Evolutionary conservation across 1,140 invertebrate genomes (phyloP), one percentile per base, ranked within the genome.

Genomic region (Sarcophaga bullata): DNA sequence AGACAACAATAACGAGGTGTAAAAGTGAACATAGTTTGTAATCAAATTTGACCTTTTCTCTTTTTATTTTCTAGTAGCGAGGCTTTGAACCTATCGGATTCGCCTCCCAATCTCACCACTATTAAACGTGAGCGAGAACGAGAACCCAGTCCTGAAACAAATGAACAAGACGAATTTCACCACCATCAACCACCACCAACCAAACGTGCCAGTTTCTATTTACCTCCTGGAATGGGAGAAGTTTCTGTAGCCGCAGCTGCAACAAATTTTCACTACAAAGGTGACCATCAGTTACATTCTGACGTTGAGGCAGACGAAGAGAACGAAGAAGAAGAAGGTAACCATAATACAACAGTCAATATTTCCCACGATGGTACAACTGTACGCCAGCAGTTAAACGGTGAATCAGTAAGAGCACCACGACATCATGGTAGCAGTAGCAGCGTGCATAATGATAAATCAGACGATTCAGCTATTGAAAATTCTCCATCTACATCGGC

Each of bases 111-210:
- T 87, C 49, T 90, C 82, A 86, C 87, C 84, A 88, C 87, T 82
- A 91, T 93, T 0, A 95, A 95, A 87, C 92, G 93, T 49, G 94
- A 95, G 85, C 91, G 92, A 8, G 93, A 93, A 19, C 88, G 90
- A 15, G 91, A 91, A 49, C 92, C 89, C 6, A 89, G 90, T 15
- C 86, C 86, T 0, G 86, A 88, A 73, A 84, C 84, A n/a, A 81
- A 83, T 49, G 86, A 89, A 75, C 84, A 83, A n/a, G 85, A 88
- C 19, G 87, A 90, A 8, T 82, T 84, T 3, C 75, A 84, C 11
- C 83, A 85, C 46, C 88, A 92, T 17, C 91, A 92, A 8, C 92
- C 93, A 47, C 92, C 93, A 46, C 91, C 93, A 2, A 91, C 92
- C 7, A 95, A 95, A 89, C 93, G 93, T 75, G 84, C 84, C 19